These are phyloP conservation scores for Myathropa florea DNA, from an alignment of 2,888 invertebrate species.

Conservation along the genomic window DNA sequence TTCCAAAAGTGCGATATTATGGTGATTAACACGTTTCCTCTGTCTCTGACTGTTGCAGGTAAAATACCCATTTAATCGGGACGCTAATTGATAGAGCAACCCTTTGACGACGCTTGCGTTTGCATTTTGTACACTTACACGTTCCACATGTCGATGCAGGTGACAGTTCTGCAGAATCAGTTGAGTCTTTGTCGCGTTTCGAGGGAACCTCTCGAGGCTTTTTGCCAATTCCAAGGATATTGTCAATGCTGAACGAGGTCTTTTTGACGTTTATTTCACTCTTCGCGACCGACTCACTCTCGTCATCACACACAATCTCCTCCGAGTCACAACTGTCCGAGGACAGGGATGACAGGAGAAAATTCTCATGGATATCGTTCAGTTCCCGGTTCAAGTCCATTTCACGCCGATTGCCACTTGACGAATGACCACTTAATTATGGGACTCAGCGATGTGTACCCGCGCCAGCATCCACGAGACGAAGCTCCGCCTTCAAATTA, in stretches of 20 bases:
- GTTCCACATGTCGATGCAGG: conserved; percentile 69
- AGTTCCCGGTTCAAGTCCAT: conserved; percentile 53
- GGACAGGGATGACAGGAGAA: conserved; percentile 39
- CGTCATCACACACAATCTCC: conserved; percentile 72
- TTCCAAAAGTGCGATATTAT: conserved; percentile 71
- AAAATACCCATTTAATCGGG: conserved; percentile 56
- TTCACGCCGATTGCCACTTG: conserved; percentile 42
- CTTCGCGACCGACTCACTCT: conserved; percentile 46
- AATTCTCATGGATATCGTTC: conserved; percentile 51
- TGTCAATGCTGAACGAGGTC: conserved; percentile 75
- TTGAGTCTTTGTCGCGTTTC: conserved; percentile 7
- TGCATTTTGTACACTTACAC: conserved; percentile 70
- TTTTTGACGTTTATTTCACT: conserved; percentile 56
- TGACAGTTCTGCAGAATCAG: conserved; percentile 60
- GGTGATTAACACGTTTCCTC: conserved; percentile 61
- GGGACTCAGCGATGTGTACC: background rate
- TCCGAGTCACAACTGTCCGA: conserved; percentile 70
- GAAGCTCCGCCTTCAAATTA: conserved; percentile 75
- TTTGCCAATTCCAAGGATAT: conserved; percentile 73
- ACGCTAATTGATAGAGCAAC: conserved; percentile 53
- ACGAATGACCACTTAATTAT: conserved; percentile 67
- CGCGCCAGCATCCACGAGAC: conserved; percentile 24
- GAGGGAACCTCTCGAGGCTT: conserved; percentile 13
- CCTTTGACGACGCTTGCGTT: conserved; percentile 9
- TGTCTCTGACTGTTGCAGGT: conserved; percentile 16